phyloP scores from a whole-genome alignment of 2,797 vertebrate genomes.

The Notolepis coatsorum region DNA sequence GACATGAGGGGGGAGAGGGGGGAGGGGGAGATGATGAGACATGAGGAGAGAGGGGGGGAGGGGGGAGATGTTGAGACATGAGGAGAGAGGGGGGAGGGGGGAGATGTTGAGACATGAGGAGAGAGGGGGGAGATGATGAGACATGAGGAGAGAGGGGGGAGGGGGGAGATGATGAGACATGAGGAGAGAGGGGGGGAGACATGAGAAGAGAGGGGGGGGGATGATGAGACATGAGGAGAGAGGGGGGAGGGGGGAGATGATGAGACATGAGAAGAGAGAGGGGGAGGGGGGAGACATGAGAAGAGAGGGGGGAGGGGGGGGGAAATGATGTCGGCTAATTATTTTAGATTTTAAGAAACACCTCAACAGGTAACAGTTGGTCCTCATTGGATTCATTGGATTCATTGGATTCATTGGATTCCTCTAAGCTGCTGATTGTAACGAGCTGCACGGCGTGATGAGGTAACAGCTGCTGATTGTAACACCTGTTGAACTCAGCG shows the following conservation, averaged over 20 bases:
- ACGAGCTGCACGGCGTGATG: no score
- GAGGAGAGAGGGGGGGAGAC: background rate
- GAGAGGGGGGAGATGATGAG: background rate
- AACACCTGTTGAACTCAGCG: slow-evolving; percentile 5
- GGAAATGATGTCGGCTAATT: background rate
- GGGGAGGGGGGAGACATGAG: background rate
- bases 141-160: no score
- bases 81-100: no score
- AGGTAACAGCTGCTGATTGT: slow-evolving; percentile 36
- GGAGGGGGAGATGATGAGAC: background rate
- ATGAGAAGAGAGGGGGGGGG: background rate
- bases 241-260: background rate
- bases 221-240: background rate
- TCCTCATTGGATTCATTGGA: slow-evolving; percentile 16
- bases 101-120: no score
- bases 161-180: background rate
- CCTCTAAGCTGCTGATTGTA: slow-evolving; percentile 42
- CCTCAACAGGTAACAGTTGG: slow-evolving; percentile 30
- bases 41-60: background rate
- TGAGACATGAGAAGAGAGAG: background rate
- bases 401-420: slow-evolving; percentile 22
- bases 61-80: no score
- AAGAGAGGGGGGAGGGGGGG: background rate
- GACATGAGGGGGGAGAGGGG: background rate
- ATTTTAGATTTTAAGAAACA: slow-evolving; percentile 1